Evolutionary conservation across 2,888 invertebrate species (phyloP).

Genomic region (Microdon myrmicae): DNA sequence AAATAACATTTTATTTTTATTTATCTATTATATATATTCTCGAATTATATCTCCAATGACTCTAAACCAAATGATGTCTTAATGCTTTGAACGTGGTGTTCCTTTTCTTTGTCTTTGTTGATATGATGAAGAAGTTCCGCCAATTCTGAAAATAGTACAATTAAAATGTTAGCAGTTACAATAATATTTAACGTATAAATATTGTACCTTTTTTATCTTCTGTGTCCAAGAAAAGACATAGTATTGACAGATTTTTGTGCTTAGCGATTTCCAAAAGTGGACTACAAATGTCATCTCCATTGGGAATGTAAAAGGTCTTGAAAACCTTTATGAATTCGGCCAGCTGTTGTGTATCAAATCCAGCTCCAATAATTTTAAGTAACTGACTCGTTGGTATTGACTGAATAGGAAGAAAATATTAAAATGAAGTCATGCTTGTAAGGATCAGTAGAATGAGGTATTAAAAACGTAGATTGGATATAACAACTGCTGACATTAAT

Average conservation of each 20-base stretch:
- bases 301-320: conserved; percentile 59
- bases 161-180: neutral
- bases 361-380: conserved; percentile 63
- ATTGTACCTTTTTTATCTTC: conserved; percentile 60
- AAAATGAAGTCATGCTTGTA: neutral
- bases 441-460: too few relatives aligned
- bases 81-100: conserved; percentile 23
- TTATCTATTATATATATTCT: conserved; percentile 8
- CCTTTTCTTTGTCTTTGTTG: conserved; percentile 51
- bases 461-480: too few relatives aligned
- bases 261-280: conserved; percentile 62
- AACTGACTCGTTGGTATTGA: conserved; percentile 59
- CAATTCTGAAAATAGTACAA: conserved; percentile 54
- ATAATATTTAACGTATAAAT: neutral
- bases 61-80: conserved; percentile 34
- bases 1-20: neutral
- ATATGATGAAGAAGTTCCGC: conserved; percentile 56
- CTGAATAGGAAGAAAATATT: conserved; percentile 38
- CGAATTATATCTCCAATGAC: conserved; percentile 4
- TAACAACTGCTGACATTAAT: too few relatives aligned
- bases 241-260: conserved; percentile 60
- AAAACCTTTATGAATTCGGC: conserved; percentile 59
- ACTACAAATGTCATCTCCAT: conserved; percentile 57
- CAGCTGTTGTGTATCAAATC: conserved; percentile 63
- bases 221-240: conserved; percentile 61